Evolutionary conservation across 2,113 vertebrate species (phyloP), one percentile per base, ranked within the genome.

Genomic region (Amblyornis subalaris): DNA sequence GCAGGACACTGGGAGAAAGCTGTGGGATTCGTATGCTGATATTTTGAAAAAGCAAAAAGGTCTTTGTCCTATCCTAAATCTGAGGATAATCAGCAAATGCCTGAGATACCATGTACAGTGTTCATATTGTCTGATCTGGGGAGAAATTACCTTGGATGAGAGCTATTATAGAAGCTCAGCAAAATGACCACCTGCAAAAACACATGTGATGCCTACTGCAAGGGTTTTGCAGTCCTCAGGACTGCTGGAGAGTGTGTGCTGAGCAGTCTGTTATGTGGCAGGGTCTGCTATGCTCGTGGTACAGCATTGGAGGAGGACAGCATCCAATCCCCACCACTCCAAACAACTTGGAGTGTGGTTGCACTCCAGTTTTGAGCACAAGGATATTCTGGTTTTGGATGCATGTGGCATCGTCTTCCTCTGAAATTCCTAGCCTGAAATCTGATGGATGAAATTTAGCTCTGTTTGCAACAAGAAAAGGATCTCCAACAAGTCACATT

Each of bases 191-290:
- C 25, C 33, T 36, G 28, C 8, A 73, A 55, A 86, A 55, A 42
- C 1, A 1, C 3, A 6, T 0, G 24, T 58, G 24, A 16, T 73
- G 25, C 18, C 53, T 48, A 0, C 28, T 26, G 38, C 5, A 3
- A 19, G 31, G 9, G 18, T 38, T 42, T 85, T 38, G 45, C 42
- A 40, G 47, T 57, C 61, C 24, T 53, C 29, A 19, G 19, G n/a
- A 53, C 51, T 36, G n/a, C 10, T 1, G 7, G n/a, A 28, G 25
- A 3, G 1, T 29, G 15, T 67, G 20, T 45, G n/a, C 45, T 70
- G 44, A 45, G 38, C 24, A 3, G 10, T 47, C 35, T 72, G 48
- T 36, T 14, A 6, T 6, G 6, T n/a, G 12, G n/a, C 50, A 35
- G 38, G 13, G 14, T 69, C 29, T 62, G 12, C 42, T 66, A 28